Evolutionary conservation across 35 echinoderm and acorn worm species (phyloP).

Genomic region (Apostichopus californicus): DNA sequence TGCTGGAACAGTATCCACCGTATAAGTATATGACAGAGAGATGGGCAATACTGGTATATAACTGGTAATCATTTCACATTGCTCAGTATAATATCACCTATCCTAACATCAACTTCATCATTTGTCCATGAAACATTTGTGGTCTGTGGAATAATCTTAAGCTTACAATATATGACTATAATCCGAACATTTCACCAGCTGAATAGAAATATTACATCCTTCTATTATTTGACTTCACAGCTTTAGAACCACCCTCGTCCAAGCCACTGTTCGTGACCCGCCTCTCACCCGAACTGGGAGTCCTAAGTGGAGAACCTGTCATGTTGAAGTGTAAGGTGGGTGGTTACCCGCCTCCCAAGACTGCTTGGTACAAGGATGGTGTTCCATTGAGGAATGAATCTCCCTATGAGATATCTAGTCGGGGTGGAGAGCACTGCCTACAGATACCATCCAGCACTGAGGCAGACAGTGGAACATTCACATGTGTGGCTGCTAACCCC

Average conservation of each 20-base stretch:
- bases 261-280: slow-evolving; percentile 11
- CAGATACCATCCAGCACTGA: slow-evolving; percentile 53
- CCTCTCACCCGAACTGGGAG: slow-evolving; percentile 22
- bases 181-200: too few species aligned
- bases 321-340: slow-evolving; percentile 47
- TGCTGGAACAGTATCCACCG: too few species aligned
- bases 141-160: too few species aligned
- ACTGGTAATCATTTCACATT: too few species aligned
- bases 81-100: too few species aligned
- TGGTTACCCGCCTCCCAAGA: slow-evolving; percentile 53
- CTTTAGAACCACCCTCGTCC: slow-evolving; percentile 41
- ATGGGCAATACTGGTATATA: too few species aligned
- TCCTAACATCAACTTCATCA: too few species aligned
- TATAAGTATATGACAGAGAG: too few species aligned
- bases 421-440: slow-evolving; percentile 51
- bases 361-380: slow-evolving; percentile 71
- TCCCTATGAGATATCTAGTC: slow-evolving; percentile 60
- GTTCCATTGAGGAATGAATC: slow-evolving; percentile 47
- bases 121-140: too few species aligned
- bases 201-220: neutral
- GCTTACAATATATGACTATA: too few species aligned
- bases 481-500: slow-evolving; percentile 72
- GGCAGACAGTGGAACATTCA: slow-evolving; percentile 72
- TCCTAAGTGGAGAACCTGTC: slow-evolving; percentile 67
- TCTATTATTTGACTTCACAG: slow-evolving; percentile 8